These are phyloP conservation scores for Daubentonia madagascariensis DNA, from an alignment of 2,113 vertebrate species.

Conservation along the genomic window DNA sequence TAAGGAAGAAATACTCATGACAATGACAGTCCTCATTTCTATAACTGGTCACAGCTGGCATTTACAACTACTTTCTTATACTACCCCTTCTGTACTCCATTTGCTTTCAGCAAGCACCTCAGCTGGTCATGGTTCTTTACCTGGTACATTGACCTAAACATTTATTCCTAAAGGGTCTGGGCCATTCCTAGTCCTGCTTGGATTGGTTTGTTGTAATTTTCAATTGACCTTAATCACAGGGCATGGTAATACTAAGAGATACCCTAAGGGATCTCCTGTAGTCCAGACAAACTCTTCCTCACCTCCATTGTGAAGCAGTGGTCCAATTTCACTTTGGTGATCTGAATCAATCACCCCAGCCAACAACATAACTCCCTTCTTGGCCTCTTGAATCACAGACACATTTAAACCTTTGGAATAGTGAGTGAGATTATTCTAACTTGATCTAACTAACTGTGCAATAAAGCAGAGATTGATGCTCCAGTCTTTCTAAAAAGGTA, in stretches of 20 bases:
- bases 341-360: too few relatives aligned
- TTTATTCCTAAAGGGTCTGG: neutral
- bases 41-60: neutral
- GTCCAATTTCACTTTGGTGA: neutral
- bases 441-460: neutral
- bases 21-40: neutral
- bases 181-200: neutral
- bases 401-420: neutral
- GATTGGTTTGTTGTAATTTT: neutral
- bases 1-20: neutral
- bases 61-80: neutral
- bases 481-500: neutral
- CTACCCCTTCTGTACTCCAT: neutral
- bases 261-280: neutral
- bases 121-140: neutral
- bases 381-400: too few relatives aligned
- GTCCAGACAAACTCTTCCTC: neutral
- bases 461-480: neutral
- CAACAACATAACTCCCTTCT: neutral
- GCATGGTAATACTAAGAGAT: neutral
- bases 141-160: neutral
- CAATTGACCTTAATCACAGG: neutral
- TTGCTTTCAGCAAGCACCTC: neutral
- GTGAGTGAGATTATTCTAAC: neutral
- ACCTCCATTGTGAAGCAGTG: neutral